These are phyloP conservation scores for Peromyscus eremicus DNA, from an alignment of 2,797 vertebrate genomes.

Conservation along the genomic window DNA sequence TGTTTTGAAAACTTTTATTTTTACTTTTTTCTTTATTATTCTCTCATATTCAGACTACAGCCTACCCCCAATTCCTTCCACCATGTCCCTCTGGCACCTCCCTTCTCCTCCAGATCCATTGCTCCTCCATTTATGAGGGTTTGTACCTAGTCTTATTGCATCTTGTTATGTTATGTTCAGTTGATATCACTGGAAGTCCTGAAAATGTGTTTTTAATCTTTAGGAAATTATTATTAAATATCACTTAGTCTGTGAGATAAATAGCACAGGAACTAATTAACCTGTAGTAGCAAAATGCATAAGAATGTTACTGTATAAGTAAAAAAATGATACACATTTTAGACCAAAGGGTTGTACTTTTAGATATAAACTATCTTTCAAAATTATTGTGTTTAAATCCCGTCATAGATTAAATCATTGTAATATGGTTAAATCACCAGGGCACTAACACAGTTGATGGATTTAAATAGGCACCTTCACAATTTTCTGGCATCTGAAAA, in stretches of 20 bases:
- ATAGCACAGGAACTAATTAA: not conserved
- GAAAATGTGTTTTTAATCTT: not conserved
- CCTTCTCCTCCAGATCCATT: accelerated
- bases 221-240: not conserved
- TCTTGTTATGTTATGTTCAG: not conserved
- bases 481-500: not conserved
- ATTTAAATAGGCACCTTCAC: no score
- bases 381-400: not conserved
- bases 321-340: not conserved
- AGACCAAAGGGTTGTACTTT: not conserved
- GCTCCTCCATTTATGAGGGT: not conserved
- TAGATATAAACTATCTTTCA: not conserved
- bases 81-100: no score
- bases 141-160: not conserved
- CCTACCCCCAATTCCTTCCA: no score
- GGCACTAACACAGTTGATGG: not conserved
- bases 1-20: not conserved
- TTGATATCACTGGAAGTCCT: not conserved
- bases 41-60: no score
- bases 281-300: not conserved
- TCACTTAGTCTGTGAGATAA: not conserved
- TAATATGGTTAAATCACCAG: not conserved
- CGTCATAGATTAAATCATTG: not conserved
- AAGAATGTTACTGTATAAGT: not conserved
- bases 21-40: no score